phyloP scores from a whole-genome alignment of 1,140 invertebrate species.

The Drosophila nigrodunni region DNA sequence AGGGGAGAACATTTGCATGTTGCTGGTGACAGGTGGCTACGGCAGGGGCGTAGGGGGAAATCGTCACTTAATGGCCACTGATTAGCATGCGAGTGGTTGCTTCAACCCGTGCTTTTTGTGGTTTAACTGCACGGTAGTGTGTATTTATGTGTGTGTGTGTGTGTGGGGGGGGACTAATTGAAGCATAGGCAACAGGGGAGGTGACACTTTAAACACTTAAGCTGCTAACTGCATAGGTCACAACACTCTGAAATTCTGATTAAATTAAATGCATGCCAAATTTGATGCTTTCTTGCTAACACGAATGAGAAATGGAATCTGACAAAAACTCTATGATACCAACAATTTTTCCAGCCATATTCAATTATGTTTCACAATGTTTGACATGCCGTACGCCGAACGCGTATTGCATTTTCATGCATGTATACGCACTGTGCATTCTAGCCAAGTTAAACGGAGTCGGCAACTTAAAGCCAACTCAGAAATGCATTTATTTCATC shows the following conservation, averaged over 20 bases:
- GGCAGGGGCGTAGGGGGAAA: slow-evolving; percentile 13
- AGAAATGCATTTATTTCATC: slow-evolving; percentile 67
- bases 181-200: slow-evolving; percentile 47
- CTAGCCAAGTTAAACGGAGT: background rate
- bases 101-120: slow-evolving; percentile 7
- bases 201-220: slow-evolving; percentile 18
- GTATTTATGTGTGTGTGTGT: slow-evolving; percentile 17
- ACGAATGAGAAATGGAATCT: slow-evolving; percentile 7
- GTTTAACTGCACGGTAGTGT: background rate
- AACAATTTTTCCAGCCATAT: slow-evolving; percentile 7
- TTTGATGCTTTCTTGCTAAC: slow-evolving; percentile 8
- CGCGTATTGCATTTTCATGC: slow-evolving; percentile 27
- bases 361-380: slow-evolving; percentile 35
- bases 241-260: slow-evolving; percentile 55
- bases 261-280: slow-evolving; percentile 57
- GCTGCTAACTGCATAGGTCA: slow-evolving; percentile 28
- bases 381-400: slow-evolving; percentile 36
- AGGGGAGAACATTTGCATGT: slow-evolving; percentile 52
- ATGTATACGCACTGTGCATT: slow-evolving; percentile 25
- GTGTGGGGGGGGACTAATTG: slow-evolving; percentile 53
- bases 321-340: background rate
- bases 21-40: slow-evolving; percentile 57
- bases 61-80: slow-evolving; percentile 67
- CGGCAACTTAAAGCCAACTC: slow-evolving; percentile 46
- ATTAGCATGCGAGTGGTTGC: slow-evolving; percentile 64